Evolutionary conservation across 2,797 vertebrate species (phyloP).

Genomic region (Eupleurogrammus muticus): DNA sequence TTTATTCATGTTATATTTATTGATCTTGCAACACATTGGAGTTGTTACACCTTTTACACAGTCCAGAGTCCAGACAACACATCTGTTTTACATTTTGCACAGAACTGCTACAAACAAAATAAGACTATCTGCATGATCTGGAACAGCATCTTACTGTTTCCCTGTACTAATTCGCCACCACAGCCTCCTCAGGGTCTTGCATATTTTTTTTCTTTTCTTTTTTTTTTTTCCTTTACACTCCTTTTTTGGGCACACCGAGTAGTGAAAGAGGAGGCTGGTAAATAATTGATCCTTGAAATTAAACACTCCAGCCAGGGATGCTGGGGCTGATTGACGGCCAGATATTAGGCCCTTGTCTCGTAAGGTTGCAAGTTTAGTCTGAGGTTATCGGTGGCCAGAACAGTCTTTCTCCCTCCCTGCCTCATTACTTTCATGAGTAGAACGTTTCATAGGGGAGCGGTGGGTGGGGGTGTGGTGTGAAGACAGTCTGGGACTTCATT

Average conservation of each 20-base stretch:
- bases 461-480: constrained; percentile 85
- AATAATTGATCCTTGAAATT: constrained; percentile 91
- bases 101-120: not conserved
- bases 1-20: not conserved
- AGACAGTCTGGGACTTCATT: constrained; percentile 87
- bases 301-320: constrained; percentile 87
- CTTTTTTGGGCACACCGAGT: constrained; percentile 80
- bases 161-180: constrained; percentile 31
- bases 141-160: constrained; percentile 17
- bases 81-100: not conserved
- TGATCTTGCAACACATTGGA: not conserved
- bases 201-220: constrained; percentile 48
- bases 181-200: constrained; percentile 52
- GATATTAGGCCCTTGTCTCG: constrained; percentile 88
- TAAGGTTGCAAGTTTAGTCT: constrained; percentile 88
- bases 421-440: constrained; percentile 89
- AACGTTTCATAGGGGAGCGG: constrained; percentile 82
- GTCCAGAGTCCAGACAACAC: not conserved
- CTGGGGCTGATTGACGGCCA: constrained; percentile 87
- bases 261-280: constrained; percentile 87
- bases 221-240: constrained; percentile 69
- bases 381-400: constrained; percentile 88
- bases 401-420: constrained; percentile 82
- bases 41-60: constrained; percentile 6
- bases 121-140: constrained; percentile 12